A percentile compares a stretch with the other conserved stretches of the same genome.
phyloP scores from a whole-genome alignment of 1,140 invertebrate species.

The Protaetia brevitarsis region DNA sequence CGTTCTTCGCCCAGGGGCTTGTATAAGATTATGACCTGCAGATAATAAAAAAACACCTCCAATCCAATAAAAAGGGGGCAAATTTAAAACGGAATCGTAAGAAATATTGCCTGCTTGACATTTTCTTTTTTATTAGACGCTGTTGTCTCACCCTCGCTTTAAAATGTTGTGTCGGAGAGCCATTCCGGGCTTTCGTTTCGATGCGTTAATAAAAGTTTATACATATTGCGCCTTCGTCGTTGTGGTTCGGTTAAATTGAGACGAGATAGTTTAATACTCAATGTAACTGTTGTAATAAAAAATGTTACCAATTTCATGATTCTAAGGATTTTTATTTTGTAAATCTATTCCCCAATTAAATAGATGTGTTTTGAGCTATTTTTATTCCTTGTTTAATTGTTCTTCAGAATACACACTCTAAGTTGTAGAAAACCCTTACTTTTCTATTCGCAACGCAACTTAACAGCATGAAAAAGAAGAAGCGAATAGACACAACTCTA shows the following conservation, averaged over 20 bases:
- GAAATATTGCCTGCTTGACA: constrained; percentile 42
- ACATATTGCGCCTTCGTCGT: neutral
- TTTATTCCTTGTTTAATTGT: too few species aligned
- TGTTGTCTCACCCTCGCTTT: neutral
- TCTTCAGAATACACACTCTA: too few species aligned
- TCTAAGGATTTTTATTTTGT: too few species aligned
- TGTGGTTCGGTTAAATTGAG: neutral
- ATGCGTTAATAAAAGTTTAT: constrained; percentile 14
- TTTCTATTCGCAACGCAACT: too few species aligned
- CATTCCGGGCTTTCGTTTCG: neutral
- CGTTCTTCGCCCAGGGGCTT: constrained; percentile 37
- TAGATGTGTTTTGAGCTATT: too few species aligned
- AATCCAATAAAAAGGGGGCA: constrained; percentile 36
- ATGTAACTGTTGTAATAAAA: too few species aligned
- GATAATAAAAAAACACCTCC: constrained; percentile 44
- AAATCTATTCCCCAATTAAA: too few species aligned
- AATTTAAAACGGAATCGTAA: constrained; percentile 25
- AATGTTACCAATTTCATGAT: too few species aligned
- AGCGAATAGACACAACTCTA: too few species aligned
- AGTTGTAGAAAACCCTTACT: too few species aligned
- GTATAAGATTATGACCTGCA: constrained; percentile 38
- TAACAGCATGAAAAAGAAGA: too few species aligned
- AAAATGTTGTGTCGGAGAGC: constrained; percentile 2
- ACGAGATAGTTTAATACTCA: too few species aligned
- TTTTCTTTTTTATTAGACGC: constrained; percentile 34